Percentiles rank a stretch among this genome's conserved stretches.
These are phyloP conservation scores for Pollenia labialis DNA, from an alignment of 2,888 invertebrate genomes.

Conservation along the genomic window DNA sequence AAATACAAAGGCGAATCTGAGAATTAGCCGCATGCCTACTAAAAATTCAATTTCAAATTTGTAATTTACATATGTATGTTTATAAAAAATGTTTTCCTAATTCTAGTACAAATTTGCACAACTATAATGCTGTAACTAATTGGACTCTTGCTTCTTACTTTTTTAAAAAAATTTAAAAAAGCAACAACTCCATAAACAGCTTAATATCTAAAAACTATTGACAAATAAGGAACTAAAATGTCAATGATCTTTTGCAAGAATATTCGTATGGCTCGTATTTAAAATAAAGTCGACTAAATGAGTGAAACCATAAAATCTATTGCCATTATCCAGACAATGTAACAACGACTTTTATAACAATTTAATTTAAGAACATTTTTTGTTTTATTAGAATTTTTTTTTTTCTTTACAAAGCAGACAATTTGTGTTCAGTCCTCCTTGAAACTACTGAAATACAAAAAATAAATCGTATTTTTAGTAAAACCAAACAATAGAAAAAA, in stretches of 20 bases:
- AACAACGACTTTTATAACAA: constrained; percentile 59
- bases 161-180: not conserved
- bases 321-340: constrained; percentile 52
- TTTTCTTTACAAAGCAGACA: constrained; percentile 28
- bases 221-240: constrained; percentile 25
- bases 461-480: constrained; percentile 51
- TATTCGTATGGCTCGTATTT: constrained; percentile 7
- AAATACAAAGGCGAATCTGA: too few species aligned
- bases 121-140: not conserved
- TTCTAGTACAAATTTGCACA: not conserved
- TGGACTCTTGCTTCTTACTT: not conserved
- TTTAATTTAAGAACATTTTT: constrained; percentile 51
- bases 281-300: not conserved
- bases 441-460: constrained; percentile 9
- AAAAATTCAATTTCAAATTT: too few species aligned
- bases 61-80: too few species aligned
- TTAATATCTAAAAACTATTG: constrained; percentile 2
- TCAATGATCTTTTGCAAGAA: constrained; percentile 36
- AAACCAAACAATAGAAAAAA: constrained; percentile 49
- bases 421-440: constrained; percentile 61
- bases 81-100: too few species aligned
- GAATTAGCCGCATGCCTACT: too few species aligned
- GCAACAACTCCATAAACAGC: not conserved
- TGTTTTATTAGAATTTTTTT: not conserved
- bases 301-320: constrained; percentile 40